Percentiles rank a stretch among this genome's conserved stretches.
phyloP scores from a whole-genome alignment of 1,140 invertebrate species.

The Parapsyche elsis region DNA sequence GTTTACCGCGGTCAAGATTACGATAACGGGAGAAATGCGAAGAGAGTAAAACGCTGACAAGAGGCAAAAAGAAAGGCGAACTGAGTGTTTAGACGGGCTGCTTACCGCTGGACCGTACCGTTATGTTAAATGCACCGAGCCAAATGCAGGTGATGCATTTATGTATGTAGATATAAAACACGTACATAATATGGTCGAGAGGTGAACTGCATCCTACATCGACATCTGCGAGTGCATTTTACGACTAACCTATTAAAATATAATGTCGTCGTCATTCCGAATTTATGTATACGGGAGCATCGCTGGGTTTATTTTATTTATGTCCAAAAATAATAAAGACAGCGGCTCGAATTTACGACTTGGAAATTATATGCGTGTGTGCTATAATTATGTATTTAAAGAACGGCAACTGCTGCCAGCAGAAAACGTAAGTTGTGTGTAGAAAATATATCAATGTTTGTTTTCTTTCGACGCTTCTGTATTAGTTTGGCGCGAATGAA shows the following conservation, averaged over 20 bases:
- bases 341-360: neutral
- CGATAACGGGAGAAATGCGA: conserved; percentile 20
- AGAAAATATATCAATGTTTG: neutral
- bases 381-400: conserved; percentile 1
- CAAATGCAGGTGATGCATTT: neutral
- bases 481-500: no score
- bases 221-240: neutral
- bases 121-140: neutral
- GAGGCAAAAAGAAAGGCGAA: neutral
- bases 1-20: conserved; percentile 1
- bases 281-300: no score
- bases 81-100: neutral
- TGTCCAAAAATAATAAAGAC: conserved; percentile 10
- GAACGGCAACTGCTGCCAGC: neutral
- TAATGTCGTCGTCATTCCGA: neutral
- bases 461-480: neutral
- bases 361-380: no score
- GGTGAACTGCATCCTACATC: no score
- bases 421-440: conserved; percentile 6
- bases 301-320: neutral
- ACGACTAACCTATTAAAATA: neutral
- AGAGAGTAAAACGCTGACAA: neutral
- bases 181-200: no score
- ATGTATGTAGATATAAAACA: no score
- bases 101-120: no score